phyloP scores from a whole-genome alignment of 2,797 vertebrate species.

The Amblyopsis hoosieri region DNA sequence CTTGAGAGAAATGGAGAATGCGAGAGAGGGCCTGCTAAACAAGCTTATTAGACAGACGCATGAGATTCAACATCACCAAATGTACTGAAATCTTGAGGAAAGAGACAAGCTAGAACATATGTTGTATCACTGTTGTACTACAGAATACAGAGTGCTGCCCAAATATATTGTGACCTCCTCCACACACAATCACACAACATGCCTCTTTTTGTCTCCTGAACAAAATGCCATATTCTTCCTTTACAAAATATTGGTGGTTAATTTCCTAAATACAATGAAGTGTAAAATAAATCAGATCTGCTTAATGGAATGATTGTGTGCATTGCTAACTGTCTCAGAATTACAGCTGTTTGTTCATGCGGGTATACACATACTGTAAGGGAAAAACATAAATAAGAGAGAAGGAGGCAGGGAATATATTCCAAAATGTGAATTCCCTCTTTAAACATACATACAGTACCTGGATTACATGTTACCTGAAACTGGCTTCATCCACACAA shows the following conservation, averaged over 20 bases:
- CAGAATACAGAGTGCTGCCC: no score
- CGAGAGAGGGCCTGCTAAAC: neutral
- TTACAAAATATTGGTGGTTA: conserved; percentile 30
- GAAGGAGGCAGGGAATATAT: neutral
- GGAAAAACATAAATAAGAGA: conserved; percentile 16
- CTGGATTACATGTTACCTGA: neutral
- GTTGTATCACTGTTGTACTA: no score
- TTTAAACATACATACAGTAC: no score
- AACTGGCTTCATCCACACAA: neutral
- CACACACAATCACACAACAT: conserved; percentile 8
- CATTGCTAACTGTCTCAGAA: conserved; percentile 19
- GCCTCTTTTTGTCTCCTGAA: conserved; percentile 19
- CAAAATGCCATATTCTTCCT: neutral
- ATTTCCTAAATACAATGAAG: conserved; percentile 54
- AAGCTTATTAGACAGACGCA: no score
- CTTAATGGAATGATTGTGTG: conserved; percentile 36
- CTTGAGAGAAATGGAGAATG: neutral
- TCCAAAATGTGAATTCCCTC: no score
- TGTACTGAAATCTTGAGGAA: neutral
- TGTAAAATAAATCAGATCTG: conserved; percentile 58
- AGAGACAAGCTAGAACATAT: neutral
- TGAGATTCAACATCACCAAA: neutral
- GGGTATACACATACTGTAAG: conserved; percentile 33
- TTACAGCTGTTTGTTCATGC: conserved; percentile 26
- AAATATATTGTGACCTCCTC: neutral